Base-by-base conservation (phyloP, 1,140 invertebrate genomes). In the Epicauta chinensis region DNA sequence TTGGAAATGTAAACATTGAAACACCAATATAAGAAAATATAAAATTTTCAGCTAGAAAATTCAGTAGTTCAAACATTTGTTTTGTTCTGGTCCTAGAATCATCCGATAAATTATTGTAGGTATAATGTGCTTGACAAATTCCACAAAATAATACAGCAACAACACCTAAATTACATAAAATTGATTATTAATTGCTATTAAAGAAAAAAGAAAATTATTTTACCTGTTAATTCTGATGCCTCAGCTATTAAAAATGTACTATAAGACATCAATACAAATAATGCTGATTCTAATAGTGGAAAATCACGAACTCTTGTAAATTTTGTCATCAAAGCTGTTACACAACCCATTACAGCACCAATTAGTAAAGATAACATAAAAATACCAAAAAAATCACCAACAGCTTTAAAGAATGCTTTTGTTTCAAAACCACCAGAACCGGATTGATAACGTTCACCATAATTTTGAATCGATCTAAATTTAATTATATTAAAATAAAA, bases 11-110 rank as follows among this genome's bases (percentile, higher is more conserved):
- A 67, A 98, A 98, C 85, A 98, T 94, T 3, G 93, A 95, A 0
- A 99, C 95, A 12, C 97, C 97, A 67, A 99, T 98, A 73, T 98
- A 98, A 16, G 90, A 91, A 73, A 99, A 99, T 59, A 98, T 98
- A 73, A 99, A 99, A 75, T 97, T 98, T 71, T 99, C 96, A 0
- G 93, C 91, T 49, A 98, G 75, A 73, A 99, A 99, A 72, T 97
- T 98, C 37, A 97, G 77, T 53, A 98, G 73, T 68, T 97, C 93
- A 75, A 98, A 98, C 38, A 98, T 76, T 68, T 95, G 85, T 71
- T 98, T 98, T 9, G 95, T 98, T 51, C 93, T 77, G 48, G 82
- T 80, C 56, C 94, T 81, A 1, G 95, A 97, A 62, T 89, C 83
- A 38, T 81, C 75, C 2, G 93, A 97, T 16, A 98, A 74, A 74